Conservation (phyloP, 2,113 vertebrate species). For the Balaeniceps rex region DNA sequence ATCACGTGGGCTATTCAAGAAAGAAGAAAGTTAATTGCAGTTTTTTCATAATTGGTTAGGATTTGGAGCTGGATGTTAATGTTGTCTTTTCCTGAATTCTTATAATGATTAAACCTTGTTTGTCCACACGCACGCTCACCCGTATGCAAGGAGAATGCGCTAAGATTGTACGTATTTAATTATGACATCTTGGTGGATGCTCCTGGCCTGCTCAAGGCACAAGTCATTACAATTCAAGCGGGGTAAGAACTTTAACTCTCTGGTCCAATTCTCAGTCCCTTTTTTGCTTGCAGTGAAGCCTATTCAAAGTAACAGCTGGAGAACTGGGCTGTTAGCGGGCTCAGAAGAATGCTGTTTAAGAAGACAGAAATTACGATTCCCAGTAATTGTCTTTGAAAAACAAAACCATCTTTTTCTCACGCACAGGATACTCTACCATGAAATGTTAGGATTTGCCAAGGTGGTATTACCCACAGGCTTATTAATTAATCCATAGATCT, state of each 20-base stretch:
- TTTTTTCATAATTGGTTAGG: not conserved
- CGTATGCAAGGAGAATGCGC: not conserved
- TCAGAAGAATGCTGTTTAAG: not conserved
- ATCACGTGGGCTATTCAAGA: not conserved
- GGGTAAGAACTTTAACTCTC: not conserved
- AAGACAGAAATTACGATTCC: not conserved
- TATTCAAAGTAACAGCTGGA: not conserved
- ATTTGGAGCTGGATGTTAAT: not conserved
- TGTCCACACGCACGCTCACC: not conserved
- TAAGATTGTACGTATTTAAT: not conserved
- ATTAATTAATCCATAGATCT: constrained; percentile 60
- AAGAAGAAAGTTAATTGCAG: not conserved
- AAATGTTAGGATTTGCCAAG: not conserved
- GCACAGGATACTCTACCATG: not conserved
- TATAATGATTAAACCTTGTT: not conserved
- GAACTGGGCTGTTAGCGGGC: not conserved
- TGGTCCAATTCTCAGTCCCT: not conserved
- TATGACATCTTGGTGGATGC: not conserved
- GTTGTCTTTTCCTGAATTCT: not conserved
- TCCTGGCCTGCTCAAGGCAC: not conserved
- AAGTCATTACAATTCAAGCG: not conserved
- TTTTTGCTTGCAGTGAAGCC: not conserved
- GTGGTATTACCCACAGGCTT: constrained; percentile 10
- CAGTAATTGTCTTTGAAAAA: not conserved
- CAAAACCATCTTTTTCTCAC: not conserved